phyloP scores from a whole-genome alignment of 2,888 invertebrate species.

The Andricus quercusramuli region DNA sequence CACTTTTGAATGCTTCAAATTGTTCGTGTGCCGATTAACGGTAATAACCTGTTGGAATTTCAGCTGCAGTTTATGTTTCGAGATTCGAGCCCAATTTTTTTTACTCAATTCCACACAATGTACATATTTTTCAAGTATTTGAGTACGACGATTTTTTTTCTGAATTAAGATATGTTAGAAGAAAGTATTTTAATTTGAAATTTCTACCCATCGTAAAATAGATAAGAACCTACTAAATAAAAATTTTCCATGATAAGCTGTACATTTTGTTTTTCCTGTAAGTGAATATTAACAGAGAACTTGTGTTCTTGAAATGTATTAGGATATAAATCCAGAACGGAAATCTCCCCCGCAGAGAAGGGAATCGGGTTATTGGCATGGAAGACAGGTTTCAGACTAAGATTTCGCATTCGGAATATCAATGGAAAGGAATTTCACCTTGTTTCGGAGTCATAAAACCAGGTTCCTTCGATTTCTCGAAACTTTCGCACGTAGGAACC shows the following conservation, averaged over 20 bases:
- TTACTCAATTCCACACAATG: too few species aligned
- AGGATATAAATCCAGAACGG: constrained; percentile 27
- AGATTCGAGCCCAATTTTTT: background rate
- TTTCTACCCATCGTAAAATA: background rate
- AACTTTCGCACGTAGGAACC: constrained; percentile 39
- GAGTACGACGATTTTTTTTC: too few species aligned
- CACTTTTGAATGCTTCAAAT: background rate
- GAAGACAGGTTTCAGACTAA: constrained; percentile 33
- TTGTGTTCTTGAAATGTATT: background rate
- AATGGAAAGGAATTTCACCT: constrained; percentile 63
- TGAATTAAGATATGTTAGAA: background rate
- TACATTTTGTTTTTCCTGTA: background rate
- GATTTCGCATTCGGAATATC: constrained; percentile 53
- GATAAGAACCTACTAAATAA: background rate
- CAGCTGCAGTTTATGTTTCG: background rate
- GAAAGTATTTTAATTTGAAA: background rate
- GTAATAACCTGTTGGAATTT: background rate
- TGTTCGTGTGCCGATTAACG: constrained; percentile 3
- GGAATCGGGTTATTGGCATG: constrained; percentile 33
- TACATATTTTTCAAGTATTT: too few species aligned
- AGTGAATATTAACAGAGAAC: constrained; percentile 12
- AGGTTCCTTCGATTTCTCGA: constrained; percentile 47
- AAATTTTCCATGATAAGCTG: background rate
- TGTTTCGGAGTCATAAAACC: constrained; percentile 61
- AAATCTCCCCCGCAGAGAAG: constrained; percentile 9